phyloP scores from a whole-genome alignment of 2,888 invertebrate genomes.

The Glaucopsyche alexis region DNA sequence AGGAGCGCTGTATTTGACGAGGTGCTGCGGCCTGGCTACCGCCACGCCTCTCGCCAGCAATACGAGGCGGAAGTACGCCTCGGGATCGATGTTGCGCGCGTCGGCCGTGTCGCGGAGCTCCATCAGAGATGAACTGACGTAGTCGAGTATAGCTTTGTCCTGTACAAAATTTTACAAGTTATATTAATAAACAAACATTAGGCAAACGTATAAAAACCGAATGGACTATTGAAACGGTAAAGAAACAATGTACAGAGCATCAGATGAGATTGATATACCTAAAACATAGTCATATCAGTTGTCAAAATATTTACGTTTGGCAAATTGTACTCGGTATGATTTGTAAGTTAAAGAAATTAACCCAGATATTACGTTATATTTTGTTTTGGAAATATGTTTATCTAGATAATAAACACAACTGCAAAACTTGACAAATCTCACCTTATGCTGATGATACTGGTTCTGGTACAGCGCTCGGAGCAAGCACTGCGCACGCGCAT shows the following conservation, averaged over 20 bases:
- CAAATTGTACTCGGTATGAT: too few relatives aligned
- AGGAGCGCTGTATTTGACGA: conserved; percentile 74
- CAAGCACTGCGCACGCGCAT: conserved; percentile 86
- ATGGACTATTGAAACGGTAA: too few relatives aligned
- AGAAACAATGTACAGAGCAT: too few relatives aligned
- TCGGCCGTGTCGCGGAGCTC: conserved; percentile 82
- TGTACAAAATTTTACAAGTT: conserved; percentile 46
- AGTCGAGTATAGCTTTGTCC: conserved; percentile 91
- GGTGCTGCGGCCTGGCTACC: conserved; percentile 89
- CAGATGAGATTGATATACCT: too few relatives aligned
- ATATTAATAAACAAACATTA: background rate
- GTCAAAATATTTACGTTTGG: too few relatives aligned
- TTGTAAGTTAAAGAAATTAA: too few relatives aligned
- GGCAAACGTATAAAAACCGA: background rate
- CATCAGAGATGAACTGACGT: conserved; percentile 85
- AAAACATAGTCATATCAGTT: too few relatives aligned
- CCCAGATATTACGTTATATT: too few relatives aligned
- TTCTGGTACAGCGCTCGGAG: conserved; percentile 88
- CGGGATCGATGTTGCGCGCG: conserved; percentile 89
- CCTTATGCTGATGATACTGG: conserved; percentile 93
- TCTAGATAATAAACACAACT: too few relatives aligned
- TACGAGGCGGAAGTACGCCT: conserved; percentile 92
- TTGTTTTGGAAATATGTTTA: too few relatives aligned
- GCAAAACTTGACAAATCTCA: too few relatives aligned
- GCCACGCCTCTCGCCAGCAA: conserved; percentile 92